Evolutionary conservation across 2,888 invertebrate species (phyloP), one percentile per base, ranked within the genome.

Genomic region (Steinernema carpocapsae): DNA sequence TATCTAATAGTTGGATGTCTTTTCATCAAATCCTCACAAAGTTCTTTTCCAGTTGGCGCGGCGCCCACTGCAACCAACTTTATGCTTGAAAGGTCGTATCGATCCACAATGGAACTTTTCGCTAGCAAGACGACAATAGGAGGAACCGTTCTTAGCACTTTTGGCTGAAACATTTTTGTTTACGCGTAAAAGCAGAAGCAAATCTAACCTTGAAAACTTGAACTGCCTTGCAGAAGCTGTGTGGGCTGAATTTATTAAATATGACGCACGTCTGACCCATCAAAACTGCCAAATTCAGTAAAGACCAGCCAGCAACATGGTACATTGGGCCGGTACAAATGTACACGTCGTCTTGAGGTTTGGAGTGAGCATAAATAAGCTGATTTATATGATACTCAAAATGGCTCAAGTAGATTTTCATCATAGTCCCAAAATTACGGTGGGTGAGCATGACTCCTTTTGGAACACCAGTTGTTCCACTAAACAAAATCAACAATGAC

Each of bases 111-210:
- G 0, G 92, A 91, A 87, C 92, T 90, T 75, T 91, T 90, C 0
- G 91, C 91, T 89, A 94, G 90, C 82, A 93, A 91, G 24, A 94
- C 91, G 87, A 94, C 91, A 74, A 93, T 90, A 19, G 94, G 94
- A 3, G 94, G 94, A 10, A 94, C 94, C 1, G 92, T 87, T 80
- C 92, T 92, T 2, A 83, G 46, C 17, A 74, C 26, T 48, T n/a
- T 37, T 37, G 37, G 10, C 37, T 10, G 3, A 37, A 37, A 37
- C 4, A 37, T 37, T 37, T 3, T 6, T 6, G 37, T 37, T 10
- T 6, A 37, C 10, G 37, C 37, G 37, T 37, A 3, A 37, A 37
- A 10, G 3, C 37, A 37, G 37, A 6, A 10, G 10, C 37, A n/a
- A n/a, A n/a, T n/a, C n/a, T 10, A 37, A 76, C 80, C 51, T 81